Conservation (phyloP, 2,888 invertebrate species). For the Drosophila fungiperda region DNA sequence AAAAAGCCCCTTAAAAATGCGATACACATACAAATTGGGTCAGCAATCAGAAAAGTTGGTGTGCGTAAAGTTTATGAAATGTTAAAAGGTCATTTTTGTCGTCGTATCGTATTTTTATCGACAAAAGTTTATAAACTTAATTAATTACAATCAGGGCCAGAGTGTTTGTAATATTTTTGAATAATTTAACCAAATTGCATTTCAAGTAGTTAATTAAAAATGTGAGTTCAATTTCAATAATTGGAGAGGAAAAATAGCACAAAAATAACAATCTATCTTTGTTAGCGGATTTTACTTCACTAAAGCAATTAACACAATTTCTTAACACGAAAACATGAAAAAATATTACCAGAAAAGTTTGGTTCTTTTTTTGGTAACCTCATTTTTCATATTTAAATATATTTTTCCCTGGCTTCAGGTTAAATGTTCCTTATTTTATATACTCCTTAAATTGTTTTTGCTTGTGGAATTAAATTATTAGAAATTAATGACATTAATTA, state of each 20-base stretch:
- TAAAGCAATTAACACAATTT: neutral
- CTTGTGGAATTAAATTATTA: neutral
- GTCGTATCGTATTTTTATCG: constrained; percentile 1
- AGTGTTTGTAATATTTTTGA: neutral
- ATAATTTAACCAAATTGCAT: neutral
- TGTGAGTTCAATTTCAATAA: neutral
- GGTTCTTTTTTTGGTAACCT: neutral
- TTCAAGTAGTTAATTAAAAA: neutral
- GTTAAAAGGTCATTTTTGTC: constrained; percentile 33
- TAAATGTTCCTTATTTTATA: neutral
- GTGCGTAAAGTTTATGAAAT: constrained; percentile 28
- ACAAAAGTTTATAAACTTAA: constrained; percentile 17
- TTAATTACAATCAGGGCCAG: neutral
- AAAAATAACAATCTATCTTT: neutral
- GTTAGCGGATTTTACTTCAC: neutral
- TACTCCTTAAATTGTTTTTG: neutral
- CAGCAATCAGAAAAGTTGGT: constrained; percentile 42
- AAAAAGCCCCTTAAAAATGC: constrained; percentile 13
- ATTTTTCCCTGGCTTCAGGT: neutral
- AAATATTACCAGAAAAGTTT: neutral
- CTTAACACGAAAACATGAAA: neutral
- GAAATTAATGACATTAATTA: neutral
- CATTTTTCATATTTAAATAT: neutral
- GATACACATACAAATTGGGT: constrained; percentile 22
- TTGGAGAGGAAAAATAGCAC: neutral